Percentiles rank a stretch among this genome's conserved stretches.
phyloP scores from a whole-genome alignment of 2,888 invertebrate species.

The Steinernema hermaphroditum region DNA sequence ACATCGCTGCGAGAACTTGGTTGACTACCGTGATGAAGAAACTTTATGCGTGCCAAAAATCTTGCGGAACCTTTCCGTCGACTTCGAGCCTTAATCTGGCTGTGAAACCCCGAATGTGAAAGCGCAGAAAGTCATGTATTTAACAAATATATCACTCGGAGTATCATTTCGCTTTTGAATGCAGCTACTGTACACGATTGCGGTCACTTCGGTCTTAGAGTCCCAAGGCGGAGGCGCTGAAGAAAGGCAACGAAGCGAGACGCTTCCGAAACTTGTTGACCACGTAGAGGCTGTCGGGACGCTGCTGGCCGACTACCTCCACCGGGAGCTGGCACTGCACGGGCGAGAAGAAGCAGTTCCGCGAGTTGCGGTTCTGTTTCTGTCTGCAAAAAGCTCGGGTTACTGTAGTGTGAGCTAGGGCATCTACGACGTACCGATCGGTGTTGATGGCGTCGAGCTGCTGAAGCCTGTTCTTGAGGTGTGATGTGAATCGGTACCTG shows the following conservation, averaged over 20 bases:
- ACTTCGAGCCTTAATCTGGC: too few species aligned
- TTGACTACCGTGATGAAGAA: too few species aligned
- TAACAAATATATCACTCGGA: not conserved
- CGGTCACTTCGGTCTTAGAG: not conserved
- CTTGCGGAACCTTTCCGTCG: too few species aligned
- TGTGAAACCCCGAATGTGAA: too few species aligned
- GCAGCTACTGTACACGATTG: not conserved
- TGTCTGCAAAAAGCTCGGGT: too few species aligned
- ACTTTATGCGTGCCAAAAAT: too few species aligned
- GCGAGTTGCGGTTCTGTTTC: not conserved
- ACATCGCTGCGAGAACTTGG: too few species aligned
- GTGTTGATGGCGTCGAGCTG: not conserved
- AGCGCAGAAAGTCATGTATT: not conserved
- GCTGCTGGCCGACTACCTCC: slow-evolving; percentile 16
- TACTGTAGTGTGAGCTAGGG: too few species aligned
- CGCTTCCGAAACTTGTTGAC: slow-evolving; percentile 19
- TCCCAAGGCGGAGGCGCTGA: not conserved
- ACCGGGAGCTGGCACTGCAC: slow-evolving; percentile 18
- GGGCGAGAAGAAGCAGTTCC: slow-evolving; percentile 24
- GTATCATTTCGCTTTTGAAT: not conserved
- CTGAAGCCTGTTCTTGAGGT: slow-evolving; percentile 9
- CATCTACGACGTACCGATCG: not conserved
- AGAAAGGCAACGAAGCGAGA: slow-evolving; percentile 2
- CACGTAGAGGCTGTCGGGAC: slow-evolving; percentile 16
- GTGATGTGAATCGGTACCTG: slow-evolving; percentile 10